Conservation (phyloP, 2,888 invertebrate genomes). For the Troilus luridus region DNA sequence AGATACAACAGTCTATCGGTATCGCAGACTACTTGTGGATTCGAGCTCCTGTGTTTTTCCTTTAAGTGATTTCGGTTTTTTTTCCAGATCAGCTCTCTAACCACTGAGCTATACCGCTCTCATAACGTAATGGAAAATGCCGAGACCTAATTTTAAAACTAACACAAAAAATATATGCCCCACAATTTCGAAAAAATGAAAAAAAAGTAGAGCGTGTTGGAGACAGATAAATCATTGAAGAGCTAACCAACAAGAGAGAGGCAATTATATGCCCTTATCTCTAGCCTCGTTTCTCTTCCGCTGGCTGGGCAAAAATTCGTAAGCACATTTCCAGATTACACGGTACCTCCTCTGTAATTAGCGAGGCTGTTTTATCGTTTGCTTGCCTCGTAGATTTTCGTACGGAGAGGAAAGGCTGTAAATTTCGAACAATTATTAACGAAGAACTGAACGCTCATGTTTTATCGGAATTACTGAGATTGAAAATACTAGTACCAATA, state of each 20-base stretch:
- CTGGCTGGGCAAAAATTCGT: slow-evolving; percentile 12
- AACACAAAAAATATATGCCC: background rate
- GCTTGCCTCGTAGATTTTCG: background rate
- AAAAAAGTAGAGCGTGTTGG: background rate
- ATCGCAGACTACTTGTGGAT: no score
- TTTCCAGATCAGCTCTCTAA: no score
- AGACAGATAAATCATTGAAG: slow-evolving; percentile 14
- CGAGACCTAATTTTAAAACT: background rate
- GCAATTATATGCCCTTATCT: slow-evolving; percentile 20
- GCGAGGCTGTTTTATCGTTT: background rate
- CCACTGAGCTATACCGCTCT: no score
- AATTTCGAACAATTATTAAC: background rate
- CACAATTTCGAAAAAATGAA: background rate
- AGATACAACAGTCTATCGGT: no score
- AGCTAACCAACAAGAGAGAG: background rate
- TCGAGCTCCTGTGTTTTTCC: no score
- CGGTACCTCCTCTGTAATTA: background rate
- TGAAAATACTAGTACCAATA: background rate
- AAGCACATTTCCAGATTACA: slow-evolving; percentile 40
- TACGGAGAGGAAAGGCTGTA: background rate
- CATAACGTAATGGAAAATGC: background rate
- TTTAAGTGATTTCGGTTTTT: no score
- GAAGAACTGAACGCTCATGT: background rate
- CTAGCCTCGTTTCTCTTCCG: slow-evolving; percentile 19
- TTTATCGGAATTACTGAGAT: background rate